A percentile compares a stretch with the other conserved stretches of the same genome.
Conservation (phyloP, 2,113 vertebrate species). For the Pycnonotus jocosus region DNA sequence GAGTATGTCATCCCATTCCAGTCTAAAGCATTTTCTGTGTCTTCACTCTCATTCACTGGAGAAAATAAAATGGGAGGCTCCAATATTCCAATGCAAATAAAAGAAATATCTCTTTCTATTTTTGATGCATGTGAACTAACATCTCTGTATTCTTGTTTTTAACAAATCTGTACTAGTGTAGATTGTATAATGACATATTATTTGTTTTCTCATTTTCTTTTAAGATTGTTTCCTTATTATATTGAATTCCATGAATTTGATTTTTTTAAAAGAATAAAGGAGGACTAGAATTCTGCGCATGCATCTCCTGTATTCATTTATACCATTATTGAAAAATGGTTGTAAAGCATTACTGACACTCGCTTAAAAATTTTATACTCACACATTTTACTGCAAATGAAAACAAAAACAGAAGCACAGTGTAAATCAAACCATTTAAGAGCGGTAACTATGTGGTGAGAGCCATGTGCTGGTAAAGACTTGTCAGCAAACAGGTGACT, state of each 20-base stretch:
- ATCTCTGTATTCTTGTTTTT: neutral
- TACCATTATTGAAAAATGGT: neutral
- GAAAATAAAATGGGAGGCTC: neutral
- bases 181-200: neutral
- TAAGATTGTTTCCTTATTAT: neutral
- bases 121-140: neutral
- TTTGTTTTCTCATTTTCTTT: neutral
- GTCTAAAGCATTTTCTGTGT: neutral
- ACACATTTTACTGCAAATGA: neutral
- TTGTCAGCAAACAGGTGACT: neutral
- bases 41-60: neutral
- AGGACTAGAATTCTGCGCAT: neutral
- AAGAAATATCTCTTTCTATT: neutral
- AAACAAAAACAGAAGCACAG: neutral
- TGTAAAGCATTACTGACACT: neutral
- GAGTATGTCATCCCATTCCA: neutral
- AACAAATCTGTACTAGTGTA: neutral
- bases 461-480: neutral
- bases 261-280: neutral
- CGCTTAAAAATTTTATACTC: neutral
- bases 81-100: neutral
- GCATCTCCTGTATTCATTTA: neutral
- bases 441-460: rapidly evolving
- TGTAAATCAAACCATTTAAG: neutral
- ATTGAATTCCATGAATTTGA: neutral